Base-by-base conservation (phyloP, 1,140 invertebrate genomes). In the Maconellicoccus hirsutus region DNA sequence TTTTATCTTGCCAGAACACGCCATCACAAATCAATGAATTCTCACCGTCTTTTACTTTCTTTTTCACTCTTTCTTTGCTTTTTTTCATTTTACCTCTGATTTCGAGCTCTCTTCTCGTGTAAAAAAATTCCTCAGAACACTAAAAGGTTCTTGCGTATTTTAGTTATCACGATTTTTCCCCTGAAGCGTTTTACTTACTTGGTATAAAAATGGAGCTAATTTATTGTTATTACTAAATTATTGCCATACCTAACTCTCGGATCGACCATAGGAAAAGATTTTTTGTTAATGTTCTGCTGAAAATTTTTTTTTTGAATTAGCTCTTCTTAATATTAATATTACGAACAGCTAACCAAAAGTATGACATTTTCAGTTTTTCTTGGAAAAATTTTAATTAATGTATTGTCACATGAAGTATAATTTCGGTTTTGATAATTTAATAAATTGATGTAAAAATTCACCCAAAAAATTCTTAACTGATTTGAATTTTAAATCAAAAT, bases 211-310 rank as follows among this genome's bases (percentile, higher is more conserved):
- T 52, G 42, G 42, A 19, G 42, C 16, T 52, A 52, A 52, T 52
- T 52, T 52, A 52, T 52, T 52, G 42, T 52, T 52, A 52, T 52
- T 52, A 52, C 42, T 52, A 52, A 52, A 52, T 52, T 52, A 52
- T 52, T 52, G 42, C n/a, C n/a, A 52, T 52, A n/a, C n/a, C n/a
- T n/a, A 52, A 52, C 42, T 52, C 42, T 14, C 42, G 42, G n/a
- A 52, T 52, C 42, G 42, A 52, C 42, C 42, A 19, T 3, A 52
- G n/a, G 6, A 52, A 52, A 52, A 52, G 42, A 52, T 52, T 52
- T 52, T 52, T 19, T 14, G 42, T 33, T 52, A 52, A 52, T 2
- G 42, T 52, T 52, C 2, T 19, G 6, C 2, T 16, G 16, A 19
- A 52, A 52, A 52, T 52, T 52, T 52, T 52, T 16, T 16, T 19